Percentiles rank a stretch among this genome's conserved stretches.
These are phyloP conservation scores for Leistus spinibarbis DNA, from an alignment of 2,888 invertebrate species.

Conservation along the genomic window DNA sequence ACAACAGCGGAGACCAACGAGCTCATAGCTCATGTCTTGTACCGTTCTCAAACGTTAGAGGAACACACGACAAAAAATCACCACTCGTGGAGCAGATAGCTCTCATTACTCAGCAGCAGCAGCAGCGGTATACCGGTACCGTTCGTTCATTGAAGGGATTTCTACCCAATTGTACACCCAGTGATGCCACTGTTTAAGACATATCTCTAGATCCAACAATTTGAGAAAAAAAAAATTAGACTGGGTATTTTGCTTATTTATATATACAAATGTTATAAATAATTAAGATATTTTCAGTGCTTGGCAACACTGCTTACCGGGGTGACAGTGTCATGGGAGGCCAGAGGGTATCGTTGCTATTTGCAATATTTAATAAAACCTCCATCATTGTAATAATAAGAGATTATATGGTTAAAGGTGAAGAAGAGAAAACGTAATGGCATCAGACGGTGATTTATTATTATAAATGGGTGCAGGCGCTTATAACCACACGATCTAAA, in stretches of 20 bases:
- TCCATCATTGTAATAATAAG: neutral
- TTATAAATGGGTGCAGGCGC: conserved; percentile 35
- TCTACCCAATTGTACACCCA: neutral
- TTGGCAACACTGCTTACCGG: too few species aligned
- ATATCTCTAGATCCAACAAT: too few species aligned
- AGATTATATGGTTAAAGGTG: conserved; percentile 27
- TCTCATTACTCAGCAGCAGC: neutral
- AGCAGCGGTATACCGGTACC: neutral
- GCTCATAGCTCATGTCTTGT: conserved; percentile 35
- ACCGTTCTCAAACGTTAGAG: conserved; percentile 11
- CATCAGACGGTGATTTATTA: conserved; percentile 31
- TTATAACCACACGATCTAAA: conserved; percentile 37
- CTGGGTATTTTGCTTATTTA: too few species aligned
- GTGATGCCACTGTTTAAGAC: too few species aligned
- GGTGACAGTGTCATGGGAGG: neutral
- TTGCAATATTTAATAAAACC: conserved; percentile 7
- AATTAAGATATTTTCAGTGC: too few species aligned
- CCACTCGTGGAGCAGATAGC: neutral
- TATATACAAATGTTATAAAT: too few species aligned
- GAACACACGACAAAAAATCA: neutral
- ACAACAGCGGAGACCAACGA: conserved; percentile 1
- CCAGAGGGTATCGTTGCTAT: neutral
- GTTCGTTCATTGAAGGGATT: too few species aligned
- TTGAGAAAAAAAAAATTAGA: too few species aligned
- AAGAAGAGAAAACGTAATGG: conserved; percentile 38